Conservation (phyloP, 2,888 invertebrate species). For the Ectemnius cavifrons region DNA sequence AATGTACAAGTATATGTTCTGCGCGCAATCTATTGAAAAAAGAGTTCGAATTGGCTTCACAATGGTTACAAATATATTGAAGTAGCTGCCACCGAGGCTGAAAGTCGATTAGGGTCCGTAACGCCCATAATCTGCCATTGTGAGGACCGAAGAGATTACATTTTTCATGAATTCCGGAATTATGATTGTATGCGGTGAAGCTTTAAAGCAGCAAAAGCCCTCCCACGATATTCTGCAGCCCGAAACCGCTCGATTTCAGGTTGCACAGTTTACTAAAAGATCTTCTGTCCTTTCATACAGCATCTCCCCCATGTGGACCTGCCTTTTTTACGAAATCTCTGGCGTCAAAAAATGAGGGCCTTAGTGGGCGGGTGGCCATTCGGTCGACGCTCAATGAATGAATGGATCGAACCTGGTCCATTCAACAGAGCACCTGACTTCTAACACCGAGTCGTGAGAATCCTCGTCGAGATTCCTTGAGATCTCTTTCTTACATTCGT, state of each 20-base stretch:
- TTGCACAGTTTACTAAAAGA: slow-evolving; percentile 53
- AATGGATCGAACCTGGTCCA: slow-evolving; percentile 39
- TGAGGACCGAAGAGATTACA: slow-evolving; percentile 25
- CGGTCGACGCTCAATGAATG: slow-evolving; percentile 1
- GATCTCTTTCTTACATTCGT: slow-evolving; percentile 46
- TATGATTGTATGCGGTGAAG: slow-evolving; percentile 31
- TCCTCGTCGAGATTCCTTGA: slow-evolving; percentile 47
- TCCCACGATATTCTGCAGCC: slow-evolving; percentile 17
- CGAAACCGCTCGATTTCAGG: slow-evolving; percentile 20
- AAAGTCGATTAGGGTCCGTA: neutral
- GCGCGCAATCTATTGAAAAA: no score
- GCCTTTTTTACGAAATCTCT: slow-evolving; percentile 48
- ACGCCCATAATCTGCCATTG: slow-evolving; percentile 15
- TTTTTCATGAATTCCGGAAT: slow-evolving; percentile 15
- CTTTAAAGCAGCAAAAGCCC: slow-evolving; percentile 14
- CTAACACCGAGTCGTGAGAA: slow-evolving; percentile 65
- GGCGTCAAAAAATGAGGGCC: slow-evolving; percentile 64
- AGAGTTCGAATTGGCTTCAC: no score
- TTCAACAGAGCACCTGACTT: slow-evolving; percentile 68
- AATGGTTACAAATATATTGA: no score
- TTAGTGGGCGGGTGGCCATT: slow-evolving; percentile 61
- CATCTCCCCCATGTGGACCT: neutral
- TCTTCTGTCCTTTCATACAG: slow-evolving; percentile 33
- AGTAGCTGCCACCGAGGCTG: neutral
- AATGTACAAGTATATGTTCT: no score